Evolutionary conservation across 2,888 invertebrate genomes (phyloP), one percentile per base, ranked within the genome.

Genomic region (Clepsis dumicolana): DNA sequence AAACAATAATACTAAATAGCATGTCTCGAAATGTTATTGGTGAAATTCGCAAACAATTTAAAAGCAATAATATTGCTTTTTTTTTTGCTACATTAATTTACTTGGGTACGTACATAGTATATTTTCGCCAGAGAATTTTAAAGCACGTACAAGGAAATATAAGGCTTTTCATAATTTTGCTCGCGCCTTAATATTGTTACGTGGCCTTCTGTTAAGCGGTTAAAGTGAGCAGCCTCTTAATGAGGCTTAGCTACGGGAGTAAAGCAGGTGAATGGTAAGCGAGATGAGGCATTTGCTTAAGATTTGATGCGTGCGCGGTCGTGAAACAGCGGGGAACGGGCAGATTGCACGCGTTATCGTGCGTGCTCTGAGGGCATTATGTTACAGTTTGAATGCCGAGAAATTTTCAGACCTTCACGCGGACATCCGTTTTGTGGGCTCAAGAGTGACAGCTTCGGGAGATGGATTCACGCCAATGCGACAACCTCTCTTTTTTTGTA

Each of bases 281-380:
- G 52, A 52, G 54, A 25, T 54, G 54, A 29, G 29, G 54, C 54
- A 14, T 24, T 29, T 29, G 54, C 29, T 27, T 29, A 54, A 29
- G 54, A 54, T 54, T 54, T 54, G 54, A 54, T 54, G 54, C 54
- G 27, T 29, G 25, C 10, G 29, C 8, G 29, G 54, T 29, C 54
- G 54, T 54, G 54, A 54, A 54, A 54, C 54, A 54, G 54, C 54
- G 54, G 54, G 54, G 54, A 54, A 54, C 29, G 54, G 18, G 29
- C 29, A 54, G 29, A 54, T 54, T 54, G 54, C 16, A n/a, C 18
- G 54, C 16, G 54, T 29, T 54, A 54, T 52, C 29, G 54, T 54
- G 54, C 54, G 29, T 54, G 54, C 25, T 54, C 54, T 10, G 16
- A 2, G 5, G 25, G 29, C 27, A 29, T 54, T 54, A 53, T 27